These are phyloP conservation scores for Aurelia aurita complex sp. Pacific DNA, from an alignment of 30 jellyfish, hydroid and myxozoan genomes.

Conservation along the genomic window DNA sequence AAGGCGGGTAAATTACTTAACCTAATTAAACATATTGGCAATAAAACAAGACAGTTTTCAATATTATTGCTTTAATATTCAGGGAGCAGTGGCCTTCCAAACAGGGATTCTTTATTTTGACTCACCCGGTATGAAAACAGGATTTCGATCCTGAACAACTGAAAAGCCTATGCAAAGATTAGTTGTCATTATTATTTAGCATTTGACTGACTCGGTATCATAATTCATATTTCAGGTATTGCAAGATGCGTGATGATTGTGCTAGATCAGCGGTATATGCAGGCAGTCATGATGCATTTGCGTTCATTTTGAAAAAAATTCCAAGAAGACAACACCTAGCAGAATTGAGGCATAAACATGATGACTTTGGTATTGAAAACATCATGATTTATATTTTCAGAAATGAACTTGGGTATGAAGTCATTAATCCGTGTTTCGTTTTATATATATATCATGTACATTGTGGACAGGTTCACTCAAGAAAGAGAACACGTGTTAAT, in stretches of 20 bases:
- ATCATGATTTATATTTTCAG: slow-evolving; percentile 24
- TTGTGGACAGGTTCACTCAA: slow-evolving; percentile 52
- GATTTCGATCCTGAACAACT: too few species aligned
- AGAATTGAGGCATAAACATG: slow-evolving; percentile 20
- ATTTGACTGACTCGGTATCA: neutral
- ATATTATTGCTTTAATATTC: too few species aligned
- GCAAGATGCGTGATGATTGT: slow-evolving; percentile 56
- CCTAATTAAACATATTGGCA: too few species aligned
- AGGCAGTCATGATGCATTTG: slow-evolving; percentile 77
- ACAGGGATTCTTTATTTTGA: too few species aligned
- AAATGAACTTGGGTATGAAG: slow-evolving; percentile 29
- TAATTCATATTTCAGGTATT: slow-evolving; percentile 16
- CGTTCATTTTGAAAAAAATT: slow-evolving; percentile 27
- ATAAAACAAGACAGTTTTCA: too few species aligned
- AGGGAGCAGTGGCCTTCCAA: too few species aligned
- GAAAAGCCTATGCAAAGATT: too few species aligned
- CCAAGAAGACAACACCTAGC: slow-evolving; percentile 24
- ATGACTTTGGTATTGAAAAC: slow-evolving; percentile 61
- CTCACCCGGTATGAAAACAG: too few species aligned
- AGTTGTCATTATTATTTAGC: neutral
- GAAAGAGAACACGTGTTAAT: slow-evolving; percentile 40
- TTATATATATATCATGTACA: slow-evolving; percentile 59
- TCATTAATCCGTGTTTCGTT: slow-evolving; percentile 65
- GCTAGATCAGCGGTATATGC: slow-evolving; percentile 28
- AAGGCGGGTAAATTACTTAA: too few species aligned